Percentiles rank a stretch among this genome's conserved stretches.
Evolutionary conservation across 2,797 vertebrate species (phyloP).

Genomic region (Hemibagrus guttatus): DNA sequence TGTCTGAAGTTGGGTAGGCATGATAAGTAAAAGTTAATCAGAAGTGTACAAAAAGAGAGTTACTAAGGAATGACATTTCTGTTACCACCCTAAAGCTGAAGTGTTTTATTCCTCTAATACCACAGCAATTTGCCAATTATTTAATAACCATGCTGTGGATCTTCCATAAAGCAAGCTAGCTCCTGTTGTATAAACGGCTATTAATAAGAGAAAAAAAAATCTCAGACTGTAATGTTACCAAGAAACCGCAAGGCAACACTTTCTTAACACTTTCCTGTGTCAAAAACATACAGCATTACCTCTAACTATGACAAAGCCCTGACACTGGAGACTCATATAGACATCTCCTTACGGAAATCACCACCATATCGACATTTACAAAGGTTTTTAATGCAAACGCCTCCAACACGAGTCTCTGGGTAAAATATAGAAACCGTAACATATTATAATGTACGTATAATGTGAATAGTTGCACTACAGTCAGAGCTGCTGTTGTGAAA

Average conservation of each 20-base stretch:
- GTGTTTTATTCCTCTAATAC: background rate
- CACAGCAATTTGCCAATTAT: background rate
- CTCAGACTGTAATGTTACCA: background rate
- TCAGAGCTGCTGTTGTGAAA: background rate
- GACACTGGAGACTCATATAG: background rate
- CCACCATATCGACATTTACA: background rate
- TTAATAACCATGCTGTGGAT: background rate
- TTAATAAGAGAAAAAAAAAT: background rate
- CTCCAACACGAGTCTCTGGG: background rate
- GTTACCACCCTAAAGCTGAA: background rate
- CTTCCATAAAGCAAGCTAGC: background rate
- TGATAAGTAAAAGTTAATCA: background rate
- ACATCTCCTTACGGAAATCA: background rate
- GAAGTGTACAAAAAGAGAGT: background rate
- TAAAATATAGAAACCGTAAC: background rate
- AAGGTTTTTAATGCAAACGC: background rate
- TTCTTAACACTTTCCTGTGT: background rate
- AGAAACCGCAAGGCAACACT: background rate
- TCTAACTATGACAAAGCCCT: background rate
- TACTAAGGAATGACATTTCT: background rate
- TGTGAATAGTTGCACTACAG: background rate
- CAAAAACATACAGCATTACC: background rate
- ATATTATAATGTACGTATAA: background rate
- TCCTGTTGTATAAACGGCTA: background rate
- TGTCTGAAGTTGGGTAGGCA: background rate